phyloP scores from a whole-genome alignment of 2,888 invertebrate species.

The Eubasilissa splendida region DNA sequence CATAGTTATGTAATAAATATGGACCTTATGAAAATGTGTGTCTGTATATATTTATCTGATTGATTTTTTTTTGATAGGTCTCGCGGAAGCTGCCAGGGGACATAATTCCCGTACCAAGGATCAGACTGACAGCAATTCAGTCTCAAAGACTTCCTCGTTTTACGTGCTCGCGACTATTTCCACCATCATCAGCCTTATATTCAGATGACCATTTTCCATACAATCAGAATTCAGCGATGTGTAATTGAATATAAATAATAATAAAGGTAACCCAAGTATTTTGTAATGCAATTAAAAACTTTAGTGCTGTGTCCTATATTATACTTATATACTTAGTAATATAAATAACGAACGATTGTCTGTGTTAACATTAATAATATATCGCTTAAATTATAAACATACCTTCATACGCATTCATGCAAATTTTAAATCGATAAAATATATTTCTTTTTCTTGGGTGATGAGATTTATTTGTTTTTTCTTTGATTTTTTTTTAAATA shows the following conservation, averaged over 20 bases:
- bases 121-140: conserved; percentile 30
- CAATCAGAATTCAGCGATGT: conserved; percentile 15
- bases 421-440: no score
- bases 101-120: conserved; percentile 53
- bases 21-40: no score
- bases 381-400: no score
- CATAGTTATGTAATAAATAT: no score
- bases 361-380: background rate
- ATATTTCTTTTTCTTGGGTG: no score
- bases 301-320: conserved; percentile 24
- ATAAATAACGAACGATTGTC: background rate
- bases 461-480: no score
- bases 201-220: conserved; percentile 46
- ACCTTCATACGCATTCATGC: no score
- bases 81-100: conserved; percentile 54
- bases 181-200: conserved; percentile 6
- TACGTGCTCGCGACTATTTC: conserved; percentile 4
- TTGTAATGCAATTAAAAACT: conserved; percentile 18
- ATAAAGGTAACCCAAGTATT: conserved; percentile 23
- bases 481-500: no score
- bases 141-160: background rate
- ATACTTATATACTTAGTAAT: background rate
- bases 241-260: conserved; percentile 11
- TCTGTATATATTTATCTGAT: background rate
- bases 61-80: conserved; percentile 34